Evolutionary conservation across 2,797 vertebrate species (phyloP).

Genomic region (Cygnus olor): DNA sequence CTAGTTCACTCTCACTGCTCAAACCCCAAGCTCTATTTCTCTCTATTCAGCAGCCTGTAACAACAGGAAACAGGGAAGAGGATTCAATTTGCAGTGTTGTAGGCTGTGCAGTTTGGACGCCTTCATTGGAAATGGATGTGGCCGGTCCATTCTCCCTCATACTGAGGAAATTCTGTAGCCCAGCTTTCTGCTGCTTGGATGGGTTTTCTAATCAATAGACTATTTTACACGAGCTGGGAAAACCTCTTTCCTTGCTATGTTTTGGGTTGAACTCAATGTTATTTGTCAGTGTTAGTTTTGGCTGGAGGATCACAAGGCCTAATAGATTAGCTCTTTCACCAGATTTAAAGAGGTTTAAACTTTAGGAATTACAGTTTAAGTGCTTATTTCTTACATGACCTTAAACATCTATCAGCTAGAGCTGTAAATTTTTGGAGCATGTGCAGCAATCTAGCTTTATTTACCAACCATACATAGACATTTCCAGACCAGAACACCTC

Average conservation of each 20-base stretch:
- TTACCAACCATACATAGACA: not conserved
- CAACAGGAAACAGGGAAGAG: rapidly evolving
- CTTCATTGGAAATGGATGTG: not conserved
- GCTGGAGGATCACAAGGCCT: not conserved
- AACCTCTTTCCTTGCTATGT: not conserved
- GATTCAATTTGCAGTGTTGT: rapidly evolving
- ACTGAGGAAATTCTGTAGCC: not conserved
- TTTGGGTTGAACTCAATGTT: not conserved
- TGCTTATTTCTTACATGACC: not conserved
- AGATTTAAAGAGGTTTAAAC: constrained; percentile 23
- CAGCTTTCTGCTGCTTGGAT: not conserved
- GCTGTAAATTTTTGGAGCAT: not conserved
- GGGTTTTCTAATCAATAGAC: not conserved
- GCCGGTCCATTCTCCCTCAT: not conserved
- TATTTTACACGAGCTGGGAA: not conserved
- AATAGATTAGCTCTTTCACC: not conserved
- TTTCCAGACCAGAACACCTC: not conserved
- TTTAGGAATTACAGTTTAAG: constrained; percentile 23
- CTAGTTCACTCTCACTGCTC: not conserved
- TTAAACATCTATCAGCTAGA: not conserved
- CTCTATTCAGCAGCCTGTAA: not conserved
- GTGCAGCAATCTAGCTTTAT: not conserved
- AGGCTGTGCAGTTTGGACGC: not conserved
- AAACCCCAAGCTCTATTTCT: not conserved
- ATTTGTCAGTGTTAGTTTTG: not conserved